Evolutionary conservation across 2,113 vertebrate genomes (phyloP).

Genomic region (Callipepla squamata): DNA sequence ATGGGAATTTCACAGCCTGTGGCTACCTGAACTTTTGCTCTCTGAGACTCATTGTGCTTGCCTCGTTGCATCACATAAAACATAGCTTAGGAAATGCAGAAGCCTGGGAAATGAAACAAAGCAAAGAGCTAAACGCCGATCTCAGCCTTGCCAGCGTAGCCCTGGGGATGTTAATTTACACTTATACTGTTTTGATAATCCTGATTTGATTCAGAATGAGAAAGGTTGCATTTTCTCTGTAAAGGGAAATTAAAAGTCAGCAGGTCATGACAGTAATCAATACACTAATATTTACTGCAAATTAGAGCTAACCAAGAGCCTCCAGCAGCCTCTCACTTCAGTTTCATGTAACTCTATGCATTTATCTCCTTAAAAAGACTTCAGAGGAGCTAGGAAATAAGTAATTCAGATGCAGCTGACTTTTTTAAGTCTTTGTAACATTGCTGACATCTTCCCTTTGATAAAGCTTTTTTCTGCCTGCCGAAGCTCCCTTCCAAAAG

Average conservation of each 20-base stretch:
- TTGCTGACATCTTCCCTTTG: neutral
- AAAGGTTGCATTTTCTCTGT: neutral
- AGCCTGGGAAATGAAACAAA: neutral
- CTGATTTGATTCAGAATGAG: neutral
- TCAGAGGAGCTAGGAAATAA: slow-evolving; percentile 10
- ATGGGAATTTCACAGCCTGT: neutral
- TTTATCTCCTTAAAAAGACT: neutral
- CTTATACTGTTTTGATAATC: neutral
- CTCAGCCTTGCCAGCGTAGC: neutral
- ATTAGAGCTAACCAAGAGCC: neutral
- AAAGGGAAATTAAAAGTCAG: neutral
- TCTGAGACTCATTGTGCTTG: neutral
- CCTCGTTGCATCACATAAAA: neutral
- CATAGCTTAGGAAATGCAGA: neutral
- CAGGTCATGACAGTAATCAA: neutral
- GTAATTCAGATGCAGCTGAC: neutral
- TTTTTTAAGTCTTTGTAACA: slow-evolving; percentile 12
- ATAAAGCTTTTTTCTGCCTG: slow-evolving; percentile 58
- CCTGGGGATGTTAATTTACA: neutral
- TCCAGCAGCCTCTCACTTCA: neutral
- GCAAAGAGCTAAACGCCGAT: neutral
- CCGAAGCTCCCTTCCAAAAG: slow-evolving; percentile 73
- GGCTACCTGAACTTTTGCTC: neutral
- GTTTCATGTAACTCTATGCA: neutral
- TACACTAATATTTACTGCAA: neutral